Evolutionary conservation across 2,888 invertebrate genomes (phyloP).

Genomic region (Amiota minor): DNA sequence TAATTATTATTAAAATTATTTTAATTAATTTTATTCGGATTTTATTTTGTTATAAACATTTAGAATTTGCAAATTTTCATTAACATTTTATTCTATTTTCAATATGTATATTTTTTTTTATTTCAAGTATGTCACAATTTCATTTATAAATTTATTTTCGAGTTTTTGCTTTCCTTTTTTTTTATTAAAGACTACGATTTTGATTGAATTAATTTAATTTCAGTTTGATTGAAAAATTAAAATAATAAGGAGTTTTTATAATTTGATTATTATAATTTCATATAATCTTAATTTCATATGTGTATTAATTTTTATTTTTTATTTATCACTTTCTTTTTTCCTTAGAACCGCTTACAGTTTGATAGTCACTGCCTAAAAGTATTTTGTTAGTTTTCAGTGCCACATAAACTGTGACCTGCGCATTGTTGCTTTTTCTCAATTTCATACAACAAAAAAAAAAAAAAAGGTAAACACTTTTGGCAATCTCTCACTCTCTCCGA

Average conservation of each 20-base stretch:
- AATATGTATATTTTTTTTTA: no score
- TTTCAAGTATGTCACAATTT: no score
- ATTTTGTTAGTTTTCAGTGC: background rate
- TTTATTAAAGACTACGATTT: background rate
- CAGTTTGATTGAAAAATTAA: background rate
- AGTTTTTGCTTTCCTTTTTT: no score
- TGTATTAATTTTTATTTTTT: conserved; percentile 3
- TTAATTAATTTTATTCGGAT: background rate
- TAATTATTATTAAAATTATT: background rate
- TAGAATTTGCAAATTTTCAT: no score
- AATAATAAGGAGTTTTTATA: background rate
- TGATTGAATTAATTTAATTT: background rate
- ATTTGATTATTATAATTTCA: no score
- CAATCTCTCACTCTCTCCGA: background rate
- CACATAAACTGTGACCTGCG: background rate
- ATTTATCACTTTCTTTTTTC: background rate
- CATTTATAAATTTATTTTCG: no score
- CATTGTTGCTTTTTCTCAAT: background rate
- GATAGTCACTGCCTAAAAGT: conserved; percentile 33
- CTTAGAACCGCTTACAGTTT: conserved; percentile 39
- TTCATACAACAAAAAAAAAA: no score
- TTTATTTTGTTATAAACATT: background rate
- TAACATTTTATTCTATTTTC: no score
- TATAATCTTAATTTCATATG: conserved; percentile 1
- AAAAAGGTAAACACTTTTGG: background rate